Percentiles rank a stretch among this genome's conserved stretches.
These are phyloP conservation scores for Mixornis gularis DNA, from an alignment of 2,113 vertebrate species.

Conservation along the genomic window DNA sequence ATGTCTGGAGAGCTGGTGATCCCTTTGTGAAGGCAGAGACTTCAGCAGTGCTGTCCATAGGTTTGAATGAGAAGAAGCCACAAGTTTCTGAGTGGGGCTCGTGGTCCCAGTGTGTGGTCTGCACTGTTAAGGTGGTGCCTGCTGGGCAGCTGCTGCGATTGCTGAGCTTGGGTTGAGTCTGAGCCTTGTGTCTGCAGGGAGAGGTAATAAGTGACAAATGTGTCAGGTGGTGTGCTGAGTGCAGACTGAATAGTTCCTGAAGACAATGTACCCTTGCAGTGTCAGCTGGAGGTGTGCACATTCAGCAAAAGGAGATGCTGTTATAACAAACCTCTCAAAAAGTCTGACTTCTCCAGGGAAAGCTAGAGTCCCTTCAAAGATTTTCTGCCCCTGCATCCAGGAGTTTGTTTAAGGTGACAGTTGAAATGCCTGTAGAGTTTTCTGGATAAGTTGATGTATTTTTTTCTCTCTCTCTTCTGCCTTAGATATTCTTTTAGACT, in stretches of 20 bases:
- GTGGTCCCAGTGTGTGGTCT: background rate
- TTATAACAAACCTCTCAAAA: background rate
- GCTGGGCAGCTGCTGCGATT: background rate
- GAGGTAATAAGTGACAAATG: background rate
- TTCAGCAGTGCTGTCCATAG: background rate
- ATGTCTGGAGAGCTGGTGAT: background rate
- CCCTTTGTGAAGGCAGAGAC: background rate
- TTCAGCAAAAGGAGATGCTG: background rate
- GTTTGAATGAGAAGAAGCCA: background rate
- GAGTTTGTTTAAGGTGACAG: background rate
- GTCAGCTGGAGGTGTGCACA: background rate
- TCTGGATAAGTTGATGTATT: background rate
- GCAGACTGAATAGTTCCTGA: background rate
- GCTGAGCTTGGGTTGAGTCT: background rate
- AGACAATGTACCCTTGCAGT: background rate
- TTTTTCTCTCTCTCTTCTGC: background rate
- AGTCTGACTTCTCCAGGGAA: background rate
- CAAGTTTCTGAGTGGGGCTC: background rate
- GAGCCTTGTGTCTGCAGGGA: background rate
- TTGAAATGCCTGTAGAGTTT: background rate
- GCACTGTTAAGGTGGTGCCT: background rate
- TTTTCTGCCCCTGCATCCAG: background rate
- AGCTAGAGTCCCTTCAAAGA: background rate
- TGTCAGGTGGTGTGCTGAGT: background rate
- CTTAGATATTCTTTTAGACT: slow-evolving; percentile 75